Base-by-base conservation (phyloP, 2,797 vertebrate genomes). In the Percopsis omiscomaycus region DNA sequence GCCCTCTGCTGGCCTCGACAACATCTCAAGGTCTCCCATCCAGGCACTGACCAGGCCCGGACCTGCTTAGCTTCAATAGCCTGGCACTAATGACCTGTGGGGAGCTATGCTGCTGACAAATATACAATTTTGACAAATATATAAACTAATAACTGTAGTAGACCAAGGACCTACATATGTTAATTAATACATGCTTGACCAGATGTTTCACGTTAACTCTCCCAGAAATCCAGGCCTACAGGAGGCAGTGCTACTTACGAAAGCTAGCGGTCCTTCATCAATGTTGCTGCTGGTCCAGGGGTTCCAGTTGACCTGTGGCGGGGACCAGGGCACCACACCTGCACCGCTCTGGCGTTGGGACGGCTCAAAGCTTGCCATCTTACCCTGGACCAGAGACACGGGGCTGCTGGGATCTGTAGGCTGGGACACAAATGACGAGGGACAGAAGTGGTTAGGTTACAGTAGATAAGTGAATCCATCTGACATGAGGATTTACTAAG, bases 231-330 rank as follows among this genome's bases (percentile, higher is more conserved):
- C 47, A 16, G 15, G 54, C 42, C 55, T 27, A 65, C 8, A 56
- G 16, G 4, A 48, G 32, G 54, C 42, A 71, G 12, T 37, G 32
- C 32, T 44, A 45, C 86, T 83, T 66, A 90, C 86, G 2, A 63
- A 88, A 55, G 89, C 86, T 73, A 90, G 71, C 0, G 97, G 97
- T 0, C 97, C 97, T 3, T 99, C 97, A 49, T 99, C 97, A 10
- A 99, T 98, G 89, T 99, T 99, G 89, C 94, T 94, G 89, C 96
- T 94, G 42, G 96, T 98, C 97, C 97, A 99, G 16, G 97, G 97
- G 89, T 98, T 98, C 97, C 97, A 99, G 89, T 99, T 99, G 84
- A 95, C 92, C 63, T 99, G 96, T 0, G 97, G 97, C 0, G 97
- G 97, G 1, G 97, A 99, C 97, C 97, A 99, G 0, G 97, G 96